Base-by-base conservation (phyloP, 2,888 invertebrate genomes). In the Nasonovia ribisnigri region DNA sequence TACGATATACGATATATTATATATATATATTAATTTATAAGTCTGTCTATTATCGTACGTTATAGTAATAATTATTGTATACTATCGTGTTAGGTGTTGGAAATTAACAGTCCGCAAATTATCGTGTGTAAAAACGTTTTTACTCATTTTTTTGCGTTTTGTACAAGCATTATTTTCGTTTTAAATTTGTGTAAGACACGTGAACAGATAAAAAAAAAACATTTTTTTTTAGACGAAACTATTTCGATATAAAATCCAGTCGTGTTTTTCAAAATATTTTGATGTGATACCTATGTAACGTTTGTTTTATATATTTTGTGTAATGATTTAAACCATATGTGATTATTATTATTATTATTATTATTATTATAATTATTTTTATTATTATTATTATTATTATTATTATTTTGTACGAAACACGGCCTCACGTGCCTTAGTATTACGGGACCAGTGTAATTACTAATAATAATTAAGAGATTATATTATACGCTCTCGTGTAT, bases 401-500 rank as follows among this genome's bases (percentile, higher is more conserved):
- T 90, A 90, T 93, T 93, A 60, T 93, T 93, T 93, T 93, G 90
- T 93, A 93, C 90, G 89, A 84, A 90, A 90, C n/a, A n/a, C 84
- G 93, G 93, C 93, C 90, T 93, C 60, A 86, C 1, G 93, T 93
- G 93, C 93, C 93, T 93, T 90, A 93, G 93, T 90, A 87, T 93
- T 90, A 93, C 90, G 93, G 93, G 93, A 93, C 93, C 93, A 93
- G 93, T 93, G 93, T 93, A 93, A 93, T 93, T 93, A 93, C 86
- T 87, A 60, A 77, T 77, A 77, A 36, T 77, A 77, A 86, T 90
- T 93, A 93, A 93, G 93, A 90, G 57, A 92, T 92, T 60, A 88
- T 88, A 42, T 77, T 88, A 42, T 77, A 77, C 77, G 60, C 87
- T 87, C 48, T 60, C 87, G 87, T 67, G 60, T 84, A 84, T 46